Conservation (phyloP, 2,113 vertebrate species). For the Calyptomena viridis region DNA sequence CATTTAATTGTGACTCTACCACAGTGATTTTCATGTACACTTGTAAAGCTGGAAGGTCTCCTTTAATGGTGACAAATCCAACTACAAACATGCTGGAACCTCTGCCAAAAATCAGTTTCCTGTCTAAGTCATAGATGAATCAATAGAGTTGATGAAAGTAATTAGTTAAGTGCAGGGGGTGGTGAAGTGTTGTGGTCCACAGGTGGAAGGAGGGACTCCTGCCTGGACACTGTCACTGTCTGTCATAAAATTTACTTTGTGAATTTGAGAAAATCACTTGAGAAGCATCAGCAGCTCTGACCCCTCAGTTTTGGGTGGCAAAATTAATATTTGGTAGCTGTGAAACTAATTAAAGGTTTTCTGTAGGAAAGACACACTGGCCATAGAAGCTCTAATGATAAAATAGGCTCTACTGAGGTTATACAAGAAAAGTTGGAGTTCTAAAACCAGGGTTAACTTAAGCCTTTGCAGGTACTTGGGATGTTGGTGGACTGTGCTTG, state of each 20-base stretch:
- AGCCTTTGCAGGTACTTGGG: not conserved
- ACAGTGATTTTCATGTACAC: not conserved
- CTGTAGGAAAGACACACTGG: not conserved
- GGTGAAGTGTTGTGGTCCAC: not conserved
- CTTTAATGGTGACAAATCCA: not conserved
- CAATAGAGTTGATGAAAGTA: not conserved
- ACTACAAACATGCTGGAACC: not conserved
- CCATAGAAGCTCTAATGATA: not conserved
- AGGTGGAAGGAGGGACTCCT: not conserved
- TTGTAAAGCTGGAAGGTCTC: too few relatives aligned
- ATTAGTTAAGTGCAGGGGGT: not conserved
- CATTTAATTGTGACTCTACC: not conserved
- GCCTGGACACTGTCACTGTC: fast-evolving
- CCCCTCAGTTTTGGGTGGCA: too few relatives aligned
- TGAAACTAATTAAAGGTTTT: not conserved
- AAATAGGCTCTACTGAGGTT: fast-evolving
- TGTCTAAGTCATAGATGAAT: not conserved
- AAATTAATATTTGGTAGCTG: not conserved
- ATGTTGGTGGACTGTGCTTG: not conserved
- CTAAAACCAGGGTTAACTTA: not conserved
- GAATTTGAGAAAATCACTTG: not conserved
- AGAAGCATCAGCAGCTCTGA: not conserved
- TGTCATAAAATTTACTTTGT: not conserved
- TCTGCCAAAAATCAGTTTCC: not conserved
- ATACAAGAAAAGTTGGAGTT: not conserved